Percentiles rank a stretch among this genome's conserved stretches.
Evolutionary conservation across 1,140 invertebrate species (phyloP).

Genomic region (Rhyacophila brunnea): DNA sequence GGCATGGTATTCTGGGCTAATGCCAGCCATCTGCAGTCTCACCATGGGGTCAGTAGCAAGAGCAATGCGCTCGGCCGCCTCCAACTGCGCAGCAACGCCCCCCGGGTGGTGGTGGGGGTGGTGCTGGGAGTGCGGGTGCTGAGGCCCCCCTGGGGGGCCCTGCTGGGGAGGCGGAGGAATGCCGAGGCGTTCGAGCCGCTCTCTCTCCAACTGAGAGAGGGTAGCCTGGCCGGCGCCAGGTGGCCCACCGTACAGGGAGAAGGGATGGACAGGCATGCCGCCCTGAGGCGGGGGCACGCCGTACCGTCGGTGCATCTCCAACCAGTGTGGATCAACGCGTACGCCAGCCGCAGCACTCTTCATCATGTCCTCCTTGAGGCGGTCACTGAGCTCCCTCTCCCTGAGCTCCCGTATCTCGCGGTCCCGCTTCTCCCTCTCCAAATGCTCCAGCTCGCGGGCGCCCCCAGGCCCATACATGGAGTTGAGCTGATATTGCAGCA

Average conservation of each 20-base stretch:
- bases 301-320: slow-evolving; percentile 80
- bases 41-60: slow-evolving; percentile 57
- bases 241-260: slow-evolving; percentile 60
- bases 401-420: slow-evolving; percentile 81
- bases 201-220: slow-evolving; percentile 80
- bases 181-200: slow-evolving; percentile 79
- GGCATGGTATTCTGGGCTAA: slow-evolving; percentile 76
- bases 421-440: slow-evolving; percentile 82
- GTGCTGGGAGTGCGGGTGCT: slow-evolving; percentile 44
- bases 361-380: slow-evolving; percentile 77
- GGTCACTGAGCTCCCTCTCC: slow-evolving; percentile 78
- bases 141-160: slow-evolving; percentile 52
- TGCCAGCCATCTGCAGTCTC: slow-evolving; percentile 83
- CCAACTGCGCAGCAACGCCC: slow-evolving; percentile 59
- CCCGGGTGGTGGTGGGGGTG: slow-evolving; percentile 54
- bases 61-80: slow-evolving; percentile 51
- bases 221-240: slow-evolving; percentile 62
- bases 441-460: slow-evolving; percentile 75
- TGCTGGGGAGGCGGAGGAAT: slow-evolving; percentile 58
- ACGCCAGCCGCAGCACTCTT: slow-evolving; percentile 66
- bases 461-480: slow-evolving; percentile 74
- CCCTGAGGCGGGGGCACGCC: slow-evolving; percentile 50
- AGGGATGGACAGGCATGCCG: slow-evolving; percentile 59
- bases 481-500: slow-evolving; percentile 71
- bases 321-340: slow-evolving; percentile 85